phyloP scores from a whole-genome alignment of 2,888 invertebrate genomes.

The Gerris lacustris region DNA sequence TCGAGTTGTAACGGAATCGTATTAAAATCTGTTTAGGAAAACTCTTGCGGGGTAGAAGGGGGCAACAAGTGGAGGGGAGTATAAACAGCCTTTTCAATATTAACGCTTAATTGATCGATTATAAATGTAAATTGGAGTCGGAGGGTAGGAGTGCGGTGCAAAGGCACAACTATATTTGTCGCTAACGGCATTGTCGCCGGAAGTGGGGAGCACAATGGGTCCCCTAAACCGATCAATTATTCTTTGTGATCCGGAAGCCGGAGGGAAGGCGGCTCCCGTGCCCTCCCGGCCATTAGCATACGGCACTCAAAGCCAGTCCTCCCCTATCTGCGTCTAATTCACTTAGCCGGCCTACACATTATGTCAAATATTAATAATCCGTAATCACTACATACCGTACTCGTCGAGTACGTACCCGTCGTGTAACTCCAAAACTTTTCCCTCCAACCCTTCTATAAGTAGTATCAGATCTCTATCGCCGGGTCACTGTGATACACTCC shows the following conservation, averaged over 20 bases:
- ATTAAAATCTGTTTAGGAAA: not conserved
- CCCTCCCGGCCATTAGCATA: not conserved
- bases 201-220: not conserved
- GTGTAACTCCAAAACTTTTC: too few relatives aligned
- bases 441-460: too few relatives aligned
- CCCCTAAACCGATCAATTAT: not conserved
- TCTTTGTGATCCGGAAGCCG: not conserved
- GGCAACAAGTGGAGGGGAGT: not conserved
- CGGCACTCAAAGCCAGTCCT: not conserved
- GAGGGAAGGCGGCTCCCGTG: not conserved
- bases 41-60: too few relatives aligned
- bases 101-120: not conserved
- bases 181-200: too few relatives aligned
- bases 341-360: not conserved
- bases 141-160: not conserved
- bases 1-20: not conserved
- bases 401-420: too few relatives aligned
- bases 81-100: not conserved
- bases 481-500: too few relatives aligned
- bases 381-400: too few relatives aligned
- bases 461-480: too few relatives aligned
- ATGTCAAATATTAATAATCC: not conserved
- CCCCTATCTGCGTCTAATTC: not conserved
- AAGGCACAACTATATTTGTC: not conserved
- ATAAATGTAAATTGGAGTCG: constrained; percentile 5